Conservation (phyloP, 2,888 invertebrate genomes). For the Chironomus tentans region DNA sequence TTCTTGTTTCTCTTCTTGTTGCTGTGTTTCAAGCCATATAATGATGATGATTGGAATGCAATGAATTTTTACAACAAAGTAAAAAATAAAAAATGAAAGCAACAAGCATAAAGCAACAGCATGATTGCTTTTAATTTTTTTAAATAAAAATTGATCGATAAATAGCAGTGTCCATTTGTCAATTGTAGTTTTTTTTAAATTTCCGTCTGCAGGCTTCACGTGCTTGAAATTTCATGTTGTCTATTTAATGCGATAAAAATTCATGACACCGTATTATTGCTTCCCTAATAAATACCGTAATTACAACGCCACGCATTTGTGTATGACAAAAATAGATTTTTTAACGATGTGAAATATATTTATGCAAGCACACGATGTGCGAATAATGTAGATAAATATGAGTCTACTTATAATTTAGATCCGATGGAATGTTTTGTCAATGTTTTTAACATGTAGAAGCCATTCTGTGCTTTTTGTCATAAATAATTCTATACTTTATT, state of each 20-base stretch:
- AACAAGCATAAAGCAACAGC: background rate
- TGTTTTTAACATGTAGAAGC: background rate
- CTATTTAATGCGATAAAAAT: background rate
- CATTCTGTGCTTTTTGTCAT: background rate
- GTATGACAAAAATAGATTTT: background rate
- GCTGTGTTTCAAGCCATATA: too few relatives aligned
- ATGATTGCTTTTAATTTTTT: background rate
- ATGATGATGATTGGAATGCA: too few relatives aligned
- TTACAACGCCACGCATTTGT: background rate
- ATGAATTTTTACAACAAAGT: too few relatives aligned
- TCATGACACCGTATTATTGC: background rate
- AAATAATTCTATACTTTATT: background rate
- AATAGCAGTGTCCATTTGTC: background rate
- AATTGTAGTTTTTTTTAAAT: background rate
- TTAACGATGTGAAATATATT: background rate
- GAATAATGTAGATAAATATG: too few relatives aligned
- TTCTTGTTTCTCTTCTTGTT: background rate
- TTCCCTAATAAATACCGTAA: background rate
- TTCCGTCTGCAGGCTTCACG: background rate
- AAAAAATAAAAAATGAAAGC: background rate
- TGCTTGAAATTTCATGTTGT: background rate
- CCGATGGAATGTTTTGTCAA: background rate
- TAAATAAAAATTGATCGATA: background rate
- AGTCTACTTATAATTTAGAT: too few relatives aligned
- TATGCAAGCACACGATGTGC: too few relatives aligned